A percentile compares a stretch with the other conserved stretches of the same genome.
Evolutionary conservation across 2,797 vertebrate genomes (phyloP).

Genomic region (Sciaenops ocellatus): DNA sequence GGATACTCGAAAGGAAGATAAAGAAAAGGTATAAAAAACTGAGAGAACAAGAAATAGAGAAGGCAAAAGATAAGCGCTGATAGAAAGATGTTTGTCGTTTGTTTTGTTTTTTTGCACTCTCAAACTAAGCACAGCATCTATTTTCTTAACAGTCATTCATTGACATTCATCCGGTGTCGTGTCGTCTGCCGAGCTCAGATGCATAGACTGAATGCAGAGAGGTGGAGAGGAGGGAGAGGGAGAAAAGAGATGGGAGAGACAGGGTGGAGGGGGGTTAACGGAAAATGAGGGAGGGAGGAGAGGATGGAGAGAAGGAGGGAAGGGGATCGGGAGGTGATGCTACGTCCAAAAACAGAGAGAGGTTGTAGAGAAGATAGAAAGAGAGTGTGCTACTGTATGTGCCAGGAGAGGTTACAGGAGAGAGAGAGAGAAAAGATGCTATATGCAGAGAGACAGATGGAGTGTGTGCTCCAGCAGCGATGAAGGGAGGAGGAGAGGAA

Average conservation of each 20-base stretch:
- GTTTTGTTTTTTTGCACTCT: slow-evolving; percentile 33
- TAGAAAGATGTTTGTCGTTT: slow-evolving; percentile 42
- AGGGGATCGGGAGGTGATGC: slow-evolving; percentile 35
- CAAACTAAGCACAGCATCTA: slow-evolving; percentile 66
- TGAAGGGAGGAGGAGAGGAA: slow-evolving; percentile 35
- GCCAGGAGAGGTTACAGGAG: slow-evolving; percentile 36
- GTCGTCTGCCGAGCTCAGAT: slow-evolving; percentile 75
- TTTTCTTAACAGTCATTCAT: slow-evolving; percentile 79
- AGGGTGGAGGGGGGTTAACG: not conserved
- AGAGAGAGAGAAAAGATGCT: slow-evolving; percentile 23
- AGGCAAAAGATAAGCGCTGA: slow-evolving; percentile 53
- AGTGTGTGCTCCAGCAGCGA: slow-evolving; percentile 51
- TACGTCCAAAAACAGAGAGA: slow-evolving; percentile 36
- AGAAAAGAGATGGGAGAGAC: not conserved
- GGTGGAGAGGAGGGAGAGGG: slow-evolving; percentile 30
- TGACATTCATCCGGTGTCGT: slow-evolving; percentile 79
- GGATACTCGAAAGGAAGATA: slow-evolving; percentile 15
- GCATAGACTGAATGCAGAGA: slow-evolving; percentile 81
- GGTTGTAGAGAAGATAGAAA: slow-evolving; percentile 22
- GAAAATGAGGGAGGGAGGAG: not conserved
- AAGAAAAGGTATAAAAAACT: slow-evolving; percentile 51
- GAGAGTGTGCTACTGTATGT: slow-evolving; percentile 37
- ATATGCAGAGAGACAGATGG: slow-evolving; percentile 48
- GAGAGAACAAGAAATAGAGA: slow-evolving; percentile 39
- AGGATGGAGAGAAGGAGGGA: not conserved